These are phyloP conservation scores for Virgularia gustaviana DNA, from an alignment of 92 coral and sea anemone species.

Conservation along the genomic window DNA sequence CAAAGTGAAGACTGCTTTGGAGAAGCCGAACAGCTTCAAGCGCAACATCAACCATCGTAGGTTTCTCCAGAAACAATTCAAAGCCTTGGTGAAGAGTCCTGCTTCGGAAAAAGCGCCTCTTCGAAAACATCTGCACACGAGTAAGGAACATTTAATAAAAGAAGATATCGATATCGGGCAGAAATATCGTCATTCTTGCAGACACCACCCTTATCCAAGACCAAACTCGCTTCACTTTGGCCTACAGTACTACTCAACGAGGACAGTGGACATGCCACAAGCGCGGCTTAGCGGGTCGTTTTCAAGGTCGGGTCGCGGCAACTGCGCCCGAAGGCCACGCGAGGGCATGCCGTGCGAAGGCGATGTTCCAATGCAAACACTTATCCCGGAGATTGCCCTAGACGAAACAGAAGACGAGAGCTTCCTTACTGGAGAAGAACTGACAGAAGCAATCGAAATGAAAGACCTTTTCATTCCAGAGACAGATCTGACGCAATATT, in stretches of 20 bases:
- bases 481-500: slow-evolving; percentile 62
- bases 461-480: slow-evolving; percentile 96
- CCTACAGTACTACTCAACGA: not conserved
- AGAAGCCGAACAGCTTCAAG: slow-evolving; percentile 95
- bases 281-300: not conserved
- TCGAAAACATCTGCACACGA: not conserved
- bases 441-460: slow-evolving; percentile 84
- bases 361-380: not conserved
- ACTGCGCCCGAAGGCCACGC: no score
- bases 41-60: slow-evolving; percentile 95
- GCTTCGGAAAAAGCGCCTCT: not conserved
- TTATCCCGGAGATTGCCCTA: slow-evolving; percentile 18
- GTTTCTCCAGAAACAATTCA: slow-evolving; percentile 82
- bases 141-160: no score
- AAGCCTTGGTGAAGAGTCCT: slow-evolving; percentile 22
- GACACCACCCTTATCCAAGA: not conserved
- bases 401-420: slow-evolving; percentile 68
- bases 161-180: not conserved
- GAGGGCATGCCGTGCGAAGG: not conserved
- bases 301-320: not conserved
- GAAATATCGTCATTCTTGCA: not conserved
- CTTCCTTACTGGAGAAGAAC: slow-evolving; percentile 97
- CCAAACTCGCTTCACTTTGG: not conserved
- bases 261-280: not conserved
- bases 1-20: slow-evolving; percentile 89